Percentiles rank a stretch among this genome's conserved stretches.
These are phyloP conservation scores for Temnothorax ravouxi DNA, from an alignment of 2,888 invertebrate genomes.

Conservation along the genomic window DNA sequence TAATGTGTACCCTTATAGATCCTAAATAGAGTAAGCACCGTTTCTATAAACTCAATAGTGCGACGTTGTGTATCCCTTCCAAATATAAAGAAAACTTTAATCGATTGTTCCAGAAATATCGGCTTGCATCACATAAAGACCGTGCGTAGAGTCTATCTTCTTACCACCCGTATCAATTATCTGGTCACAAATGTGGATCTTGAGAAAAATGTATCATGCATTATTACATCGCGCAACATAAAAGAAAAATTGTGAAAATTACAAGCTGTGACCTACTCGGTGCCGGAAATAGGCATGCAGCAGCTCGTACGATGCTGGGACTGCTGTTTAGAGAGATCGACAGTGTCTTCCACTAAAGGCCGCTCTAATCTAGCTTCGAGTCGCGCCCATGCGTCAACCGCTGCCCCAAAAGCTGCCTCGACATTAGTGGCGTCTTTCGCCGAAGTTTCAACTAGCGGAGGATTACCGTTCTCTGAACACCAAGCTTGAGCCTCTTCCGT, in stretches of 20 bases:
- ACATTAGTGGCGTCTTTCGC: constrained; percentile 97
- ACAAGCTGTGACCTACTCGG: constrained; percentile 79
- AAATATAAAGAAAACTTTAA: constrained; percentile 66
- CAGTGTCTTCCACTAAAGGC: constrained; percentile 86
- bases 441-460: constrained; percentile 95
- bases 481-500: constrained; percentile 93
- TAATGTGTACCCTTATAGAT: constrained; percentile 63
- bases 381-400: constrained; percentile 90
- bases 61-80: constrained; percentile 61
- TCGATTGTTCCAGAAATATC: constrained; percentile 57
- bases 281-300: constrained; percentile 83
- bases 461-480: constrained; percentile 94
- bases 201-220: constrained; percentile 71
- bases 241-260: constrained; percentile 60
- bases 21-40: constrained; percentile 68
- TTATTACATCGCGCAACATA: constrained; percentile 60
- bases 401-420: constrained; percentile 94
- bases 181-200: constrained; percentile 66
- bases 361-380: constrained; percentile 87
- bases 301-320: constrained; percentile 84
- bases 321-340: constrained; percentile 86
- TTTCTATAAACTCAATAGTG: constrained; percentile 65
- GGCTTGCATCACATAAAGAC: constrained; percentile 56
- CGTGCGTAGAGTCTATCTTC: constrained; percentile 53
- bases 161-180: constrained; percentile 62